Conservation (phyloP, 2,113 vertebrate genomes). For the Pheucticus melanocephalus region DNA sequence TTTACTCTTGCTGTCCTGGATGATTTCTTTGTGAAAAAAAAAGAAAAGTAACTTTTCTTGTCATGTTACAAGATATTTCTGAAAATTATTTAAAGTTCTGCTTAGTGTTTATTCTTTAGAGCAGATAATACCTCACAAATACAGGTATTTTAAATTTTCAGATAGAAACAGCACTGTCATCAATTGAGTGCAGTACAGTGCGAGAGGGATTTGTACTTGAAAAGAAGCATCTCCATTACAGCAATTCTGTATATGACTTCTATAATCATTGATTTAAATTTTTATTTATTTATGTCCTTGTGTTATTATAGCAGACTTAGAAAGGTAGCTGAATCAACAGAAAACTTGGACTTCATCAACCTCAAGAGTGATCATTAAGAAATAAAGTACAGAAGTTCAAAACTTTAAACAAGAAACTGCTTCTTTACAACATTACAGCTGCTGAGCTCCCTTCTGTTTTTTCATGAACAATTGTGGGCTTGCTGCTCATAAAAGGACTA, state of each 20-base stretch:
- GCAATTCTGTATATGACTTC: background rate
- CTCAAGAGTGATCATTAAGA: background rate
- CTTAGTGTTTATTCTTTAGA: background rate
- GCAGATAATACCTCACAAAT: background rate
- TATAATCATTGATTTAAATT: background rate
- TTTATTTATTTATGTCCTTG: background rate
- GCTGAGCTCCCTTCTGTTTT: background rate
- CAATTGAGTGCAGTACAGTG: background rate
- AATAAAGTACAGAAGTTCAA: background rate
- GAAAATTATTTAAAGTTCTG: background rate
- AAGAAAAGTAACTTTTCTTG: background rate
- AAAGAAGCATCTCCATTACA: background rate
- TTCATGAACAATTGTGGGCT: background rate
- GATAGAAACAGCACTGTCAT: background rate
- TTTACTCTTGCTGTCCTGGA: background rate
- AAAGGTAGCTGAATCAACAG: constrained; percentile 3
- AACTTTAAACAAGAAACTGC: background rate
- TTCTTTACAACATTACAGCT: background rate
- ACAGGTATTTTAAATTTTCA: background rate
- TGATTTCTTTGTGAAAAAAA: background rate
- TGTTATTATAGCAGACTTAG: background rate
- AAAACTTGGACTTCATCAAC: background rate
- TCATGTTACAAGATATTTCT: background rate
- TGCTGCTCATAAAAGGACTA: background rate
- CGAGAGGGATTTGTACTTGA: background rate